Percentiles rank a stretch among this genome's conserved stretches.
phyloP scores from a whole-genome alignment of 2,797 vertebrate species.

The Hirundo rustica region DNA sequence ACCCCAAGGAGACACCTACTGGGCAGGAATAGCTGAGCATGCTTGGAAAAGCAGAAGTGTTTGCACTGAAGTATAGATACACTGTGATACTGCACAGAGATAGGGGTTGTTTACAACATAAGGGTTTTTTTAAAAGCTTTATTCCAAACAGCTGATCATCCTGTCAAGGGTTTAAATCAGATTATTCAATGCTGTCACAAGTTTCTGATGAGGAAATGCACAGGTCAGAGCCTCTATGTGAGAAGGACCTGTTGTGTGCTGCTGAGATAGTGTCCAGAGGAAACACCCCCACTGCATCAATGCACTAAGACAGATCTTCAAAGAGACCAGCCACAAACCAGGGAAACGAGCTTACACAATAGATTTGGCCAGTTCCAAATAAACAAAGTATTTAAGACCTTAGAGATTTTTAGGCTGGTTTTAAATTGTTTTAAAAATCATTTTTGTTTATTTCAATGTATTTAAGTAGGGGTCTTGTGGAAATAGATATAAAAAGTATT shows the following conservation, averaged over 20 bases:
- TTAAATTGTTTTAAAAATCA: neutral
- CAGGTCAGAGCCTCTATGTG: neutral
- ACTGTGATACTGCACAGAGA: neutral
- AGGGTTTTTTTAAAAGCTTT: neutral
- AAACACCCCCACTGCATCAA: fast-evolving
- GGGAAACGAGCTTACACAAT: neutral
- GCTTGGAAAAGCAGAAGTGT: neutral
- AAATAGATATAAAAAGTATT: neutral
- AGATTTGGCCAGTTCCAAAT: neutral
- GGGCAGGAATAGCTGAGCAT: neutral
- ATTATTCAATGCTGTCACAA: neutral
- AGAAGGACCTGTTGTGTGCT: neutral
- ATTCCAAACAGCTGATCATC: neutral
- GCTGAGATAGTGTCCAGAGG: neutral
- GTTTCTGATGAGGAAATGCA: neutral
- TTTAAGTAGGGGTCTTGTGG: neutral
- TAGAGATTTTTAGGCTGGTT: neutral
- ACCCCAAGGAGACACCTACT: neutral
- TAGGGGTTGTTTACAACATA: neutral
- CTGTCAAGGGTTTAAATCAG: neutral
- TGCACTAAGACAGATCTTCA: neutral
- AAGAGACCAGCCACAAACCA: neutral
- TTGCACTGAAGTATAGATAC: neutral
- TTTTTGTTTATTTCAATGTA: neutral
- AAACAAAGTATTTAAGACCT: neutral